These are phyloP conservation scores for Drosophila mettleri DNA, from an alignment of 2,888 invertebrate genomes.

Conservation along the genomic window DNA sequence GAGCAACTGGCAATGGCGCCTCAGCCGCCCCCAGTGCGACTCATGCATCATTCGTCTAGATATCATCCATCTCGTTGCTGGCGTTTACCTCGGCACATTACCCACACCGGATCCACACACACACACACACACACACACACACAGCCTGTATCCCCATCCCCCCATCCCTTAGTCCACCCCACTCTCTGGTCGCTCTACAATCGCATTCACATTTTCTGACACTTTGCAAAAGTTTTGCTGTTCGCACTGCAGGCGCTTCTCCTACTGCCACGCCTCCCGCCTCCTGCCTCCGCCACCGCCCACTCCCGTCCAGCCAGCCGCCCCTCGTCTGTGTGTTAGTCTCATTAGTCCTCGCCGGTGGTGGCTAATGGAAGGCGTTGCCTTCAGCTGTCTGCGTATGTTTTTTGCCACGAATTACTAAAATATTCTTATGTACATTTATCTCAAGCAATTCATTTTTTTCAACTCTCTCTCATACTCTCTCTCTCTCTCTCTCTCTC, in stretches of 20 bases:
- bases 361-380: slow-evolving; percentile 70
- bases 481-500: background rate
- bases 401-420: slow-evolving; percentile 56
- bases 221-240: slow-evolving; percentile 79
- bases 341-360: slow-evolving; percentile 72
- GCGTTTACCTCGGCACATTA: slow-evolving; percentile 77
- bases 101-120: slow-evolving; percentile 54
- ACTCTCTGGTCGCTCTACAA: slow-evolving; percentile 43
- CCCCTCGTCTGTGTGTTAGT: slow-evolving; percentile 52
- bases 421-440: slow-evolving; percentile 54
- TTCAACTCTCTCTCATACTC: background rate
- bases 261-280: slow-evolving; percentile 23
- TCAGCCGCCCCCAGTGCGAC: slow-evolving; percentile 66
- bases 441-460: slow-evolving; percentile 41
- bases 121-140: slow-evolving; percentile 6
- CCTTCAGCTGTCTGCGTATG: slow-evolving; percentile 62
- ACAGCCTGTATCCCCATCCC: background rate
- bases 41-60: slow-evolving; percentile 83
- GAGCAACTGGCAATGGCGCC: slow-evolving; percentile 28
- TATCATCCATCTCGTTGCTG: slow-evolving; percentile 81
- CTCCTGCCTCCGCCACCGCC: slow-evolving; percentile 3
- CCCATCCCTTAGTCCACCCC: background rate
- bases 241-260: slow-evolving; percentile 80
- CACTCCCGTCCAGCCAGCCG: background rate
- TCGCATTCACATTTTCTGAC: slow-evolving; percentile 82